Evolutionary conservation across 1,140 invertebrate genomes (phyloP), one percentile per base, ranked within the genome.

Genomic region (Cotesia glomerata): DNA sequence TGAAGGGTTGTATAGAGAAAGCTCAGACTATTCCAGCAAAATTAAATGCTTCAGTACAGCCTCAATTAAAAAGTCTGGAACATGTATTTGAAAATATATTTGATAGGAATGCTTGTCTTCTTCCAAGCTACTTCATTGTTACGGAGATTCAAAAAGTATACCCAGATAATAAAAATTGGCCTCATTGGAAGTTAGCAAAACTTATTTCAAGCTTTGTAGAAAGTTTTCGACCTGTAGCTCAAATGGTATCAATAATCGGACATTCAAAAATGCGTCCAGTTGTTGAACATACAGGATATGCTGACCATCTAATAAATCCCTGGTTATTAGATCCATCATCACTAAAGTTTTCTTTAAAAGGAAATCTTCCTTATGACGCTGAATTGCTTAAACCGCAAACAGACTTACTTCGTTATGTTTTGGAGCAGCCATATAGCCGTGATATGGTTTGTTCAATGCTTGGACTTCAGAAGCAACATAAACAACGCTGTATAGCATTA

Each of bases 401-500:
- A 4, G 90, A 91, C 32, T 85, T 99, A 26, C 84, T 99, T 1
- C 88, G 95, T 74, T 97, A 98, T 86, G 95, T 98, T 13, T 85
- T 99, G 7, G 94, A 97, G 79, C 97, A 98, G 84, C 96, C 96
- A 0, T 98, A 98, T 84, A 98, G 96, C 1, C 90, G 95, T 74
- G 97, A 99, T 79, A 97, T 98, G 94, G 95, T 98, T 68, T 97
- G 95, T 74, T 94, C 93, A 0, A 98, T 98, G 94, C 88, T 99
- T 16, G 95, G 95, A 54, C 86, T 98, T 8, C 96, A 97, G 79
- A 97, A 97, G 87, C 95, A 94, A 86, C 93, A 95, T 71, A 98
- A 98, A 81, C 93, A 95, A 79, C 89, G 95, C 13, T 98, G 95
- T 84, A 91, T 93, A 67, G 94, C 95, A 0, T 83, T 99, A 16